Evolutionary conservation across 2,888 invertebrate species (phyloP), one percentile per base, ranked within the genome.

Genomic region (Eulithis prunata): DNA sequence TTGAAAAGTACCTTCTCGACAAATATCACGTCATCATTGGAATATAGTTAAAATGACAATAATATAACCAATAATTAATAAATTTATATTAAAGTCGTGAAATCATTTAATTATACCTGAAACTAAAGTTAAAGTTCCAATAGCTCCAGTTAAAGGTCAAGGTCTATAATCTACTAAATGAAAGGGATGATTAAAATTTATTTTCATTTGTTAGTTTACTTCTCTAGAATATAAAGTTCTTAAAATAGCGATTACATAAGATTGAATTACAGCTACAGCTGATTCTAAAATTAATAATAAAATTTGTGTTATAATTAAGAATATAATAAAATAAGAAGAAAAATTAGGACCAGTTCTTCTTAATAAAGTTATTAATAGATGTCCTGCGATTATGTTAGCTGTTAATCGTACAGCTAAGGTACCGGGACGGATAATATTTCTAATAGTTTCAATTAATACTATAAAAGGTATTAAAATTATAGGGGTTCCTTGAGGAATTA

Each of bases 301-400:
- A 73, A 93, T 86, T 94, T 95, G 94, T 55, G 83, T 80, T 46
- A 91, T 54, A 74, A 94, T 73, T 84, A 93, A 80, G 45, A 93
- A 61, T 57, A 82, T 62, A 74, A 89, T 75, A 71, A 88, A 76
- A 71, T 85, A 83, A 62, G 69, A 73, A 4, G 77, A 58, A 73
- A 86, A 72, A 67, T 49, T 78, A 55, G 75, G 71, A 5, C 88
- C 85, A 12, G 83, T 90, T 54, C 80, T 77, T 73, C 94, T 93
- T 79, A 95, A 78, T 75, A 96, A 74, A 1, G 95, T 95, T 93
- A 96, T 84, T 81, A 96, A 74, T 86, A 96, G 81, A 83, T 96
- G 95, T 0, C 96, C 96, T 1, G 96, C 95, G 93, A 96, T 95
- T 94, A 96, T 96, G 92, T 96, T 96, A n/a, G 96, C 96, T 5